Evolutionary conservation across 2,113 vertebrate species (phyloP).

Genomic region (Trematocara macrostoma): DNA sequence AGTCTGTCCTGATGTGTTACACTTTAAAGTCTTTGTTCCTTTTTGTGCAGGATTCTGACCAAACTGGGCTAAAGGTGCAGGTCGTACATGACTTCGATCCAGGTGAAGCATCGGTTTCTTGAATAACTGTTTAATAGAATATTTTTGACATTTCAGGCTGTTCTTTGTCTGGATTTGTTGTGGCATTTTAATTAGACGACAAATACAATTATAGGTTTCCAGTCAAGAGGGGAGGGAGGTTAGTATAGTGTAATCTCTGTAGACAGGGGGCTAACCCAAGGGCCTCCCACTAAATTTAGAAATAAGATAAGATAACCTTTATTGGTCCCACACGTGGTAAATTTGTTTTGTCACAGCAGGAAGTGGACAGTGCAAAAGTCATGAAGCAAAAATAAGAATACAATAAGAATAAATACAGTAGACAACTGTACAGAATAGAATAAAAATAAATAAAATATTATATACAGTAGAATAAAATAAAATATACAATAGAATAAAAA

Average conservation of each 20-base stretch:
- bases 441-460: no score
- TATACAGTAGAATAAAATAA: no score
- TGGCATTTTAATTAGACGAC: background rate
- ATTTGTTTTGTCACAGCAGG: no score
- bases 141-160: background rate
- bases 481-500: no score
- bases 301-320: background rate
- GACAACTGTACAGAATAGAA: no score
- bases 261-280: background rate
- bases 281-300: background rate
- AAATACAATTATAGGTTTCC: background rate
- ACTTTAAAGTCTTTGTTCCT: background rate
- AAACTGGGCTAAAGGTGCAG: constrained; percentile 71
- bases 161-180: background rate
- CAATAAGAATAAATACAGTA: no score
- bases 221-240: background rate
- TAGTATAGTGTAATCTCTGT: background rate
- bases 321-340: no score
- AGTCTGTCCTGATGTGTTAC: background rate
- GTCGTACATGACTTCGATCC: constrained; percentile 84
- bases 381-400: no score
- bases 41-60: constrained; percentile 20
- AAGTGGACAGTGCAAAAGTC: no score
- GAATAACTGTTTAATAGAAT: background rate
- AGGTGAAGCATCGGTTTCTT: constrained; percentile 64